Base-by-base conservation (phyloP, 2,888 invertebrate genomes). In the Dugesia japonica region DNA sequence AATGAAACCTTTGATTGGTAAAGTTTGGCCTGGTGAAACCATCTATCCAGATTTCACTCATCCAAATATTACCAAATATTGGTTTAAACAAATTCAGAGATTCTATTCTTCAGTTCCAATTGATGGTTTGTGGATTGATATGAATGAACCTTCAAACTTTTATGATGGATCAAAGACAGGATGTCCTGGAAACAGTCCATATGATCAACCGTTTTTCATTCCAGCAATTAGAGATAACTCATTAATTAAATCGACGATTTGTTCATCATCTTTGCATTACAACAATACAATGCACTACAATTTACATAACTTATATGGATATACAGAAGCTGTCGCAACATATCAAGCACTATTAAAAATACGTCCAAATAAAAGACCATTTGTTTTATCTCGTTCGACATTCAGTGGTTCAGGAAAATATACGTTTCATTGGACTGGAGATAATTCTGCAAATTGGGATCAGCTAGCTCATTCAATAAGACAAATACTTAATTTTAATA, bases 331-430 rank as follows among this genome's bases (percentile, higher is more conserved):
- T 13, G 79, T 79, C 15, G 80, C 79, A 13, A 79, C 83, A 15
- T 72, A 79, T 73, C 74, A 72, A 80, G 80, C 75, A 38, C 79
- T 77, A n/a, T 1, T 15, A 28, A 78, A 83, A 0, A 56, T 81
- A 20, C 79, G 78, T 27, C 81, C 81, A 0, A 75, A 74, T 0
- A 80, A 81, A 72, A 78, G 83, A 26, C 82, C 82, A 0, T 80
- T 82, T 72, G 88, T 91, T 78, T 89, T 92, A 80, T 89, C 90
- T 0, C 87, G 92, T 23, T 89, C 91, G 0, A 88, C 90, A 0
- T 83, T 80, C 77, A 80, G 82, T 4, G 80, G 82, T 38, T 80
- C 81, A 26, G 83, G 83, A 26, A 79, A 79, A 20, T 81, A 80
- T 78, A 81, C 81, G 42, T 81, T 81, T 42, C 83, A 84, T 77